Percentiles rank a stretch among this genome's conserved stretches.
Conservation (phyloP, 2,888 invertebrate genomes). For the Neocrepidodera transversa region DNA sequence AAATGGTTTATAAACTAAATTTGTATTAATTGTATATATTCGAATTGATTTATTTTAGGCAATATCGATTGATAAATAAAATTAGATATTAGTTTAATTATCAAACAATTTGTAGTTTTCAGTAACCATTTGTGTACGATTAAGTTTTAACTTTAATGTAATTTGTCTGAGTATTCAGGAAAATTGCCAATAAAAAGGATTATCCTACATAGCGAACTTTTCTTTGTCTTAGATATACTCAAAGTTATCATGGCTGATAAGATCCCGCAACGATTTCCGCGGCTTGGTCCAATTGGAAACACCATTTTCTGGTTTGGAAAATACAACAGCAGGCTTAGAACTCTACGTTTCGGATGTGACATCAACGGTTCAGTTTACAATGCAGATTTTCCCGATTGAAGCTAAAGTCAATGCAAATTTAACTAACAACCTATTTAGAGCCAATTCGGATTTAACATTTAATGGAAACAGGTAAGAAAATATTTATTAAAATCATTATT, state of each 20-base stretch:
- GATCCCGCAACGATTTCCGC: constrained; percentile 52
- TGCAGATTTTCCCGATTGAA: constrained; percentile 56
- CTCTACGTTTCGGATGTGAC: constrained; percentile 51
- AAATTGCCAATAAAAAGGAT: constrained; percentile 16
- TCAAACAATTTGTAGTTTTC: no score
- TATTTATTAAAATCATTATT: no score
- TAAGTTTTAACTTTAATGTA: constrained; percentile 16
- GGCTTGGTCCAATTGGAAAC: constrained; percentile 56
- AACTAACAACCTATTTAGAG: constrained; percentile 48
- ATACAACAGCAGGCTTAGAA: constrained; percentile 55
- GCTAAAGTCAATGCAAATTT: constrained; percentile 52
- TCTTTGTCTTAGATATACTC: constrained; percentile 46
- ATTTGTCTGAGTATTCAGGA: constrained; percentile 8
- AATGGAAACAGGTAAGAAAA: constrained; percentile 50
- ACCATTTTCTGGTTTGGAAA: constrained; percentile 59
- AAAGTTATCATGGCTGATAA: constrained; percentile 48
- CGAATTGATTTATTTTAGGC: no score
- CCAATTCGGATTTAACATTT: constrained; percentile 50
- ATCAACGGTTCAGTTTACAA: constrained; percentile 52
- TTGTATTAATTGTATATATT: no score
- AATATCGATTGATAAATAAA: no score
- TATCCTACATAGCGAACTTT: constrained; percentile 17
- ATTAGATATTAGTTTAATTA: no score
- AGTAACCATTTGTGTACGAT: no score
- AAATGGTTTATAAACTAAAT: no score